Evolutionary conservation across 2,797 vertebrate genomes (phyloP).

Genomic region (Tenualosa ilisha): DNA sequence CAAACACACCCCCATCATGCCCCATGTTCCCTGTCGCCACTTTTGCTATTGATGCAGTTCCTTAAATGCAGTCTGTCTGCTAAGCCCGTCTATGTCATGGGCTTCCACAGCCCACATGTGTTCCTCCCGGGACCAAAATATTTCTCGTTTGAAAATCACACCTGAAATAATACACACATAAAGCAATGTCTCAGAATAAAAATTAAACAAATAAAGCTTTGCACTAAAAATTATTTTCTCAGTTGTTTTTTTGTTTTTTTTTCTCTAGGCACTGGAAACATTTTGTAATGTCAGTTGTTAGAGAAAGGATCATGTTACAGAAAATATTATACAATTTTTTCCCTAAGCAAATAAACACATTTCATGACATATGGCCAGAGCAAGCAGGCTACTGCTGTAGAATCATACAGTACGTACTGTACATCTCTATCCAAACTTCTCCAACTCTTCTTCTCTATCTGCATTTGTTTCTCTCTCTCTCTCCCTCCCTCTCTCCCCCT

Average conservation of each 20-base stretch:
- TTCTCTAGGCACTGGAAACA: too few species aligned
- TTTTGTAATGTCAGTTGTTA: too few species aligned
- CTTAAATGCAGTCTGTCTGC: not conserved
- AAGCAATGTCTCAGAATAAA: too few species aligned
- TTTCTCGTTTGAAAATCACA: not conserved
- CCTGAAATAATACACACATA: not conserved
- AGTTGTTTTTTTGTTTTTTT: too few species aligned
- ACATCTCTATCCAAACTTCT: constrained; percentile 4
- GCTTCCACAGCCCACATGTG: not conserved
- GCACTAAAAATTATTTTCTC: too few species aligned
- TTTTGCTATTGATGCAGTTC: not conserved
- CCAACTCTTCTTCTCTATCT: not conserved
- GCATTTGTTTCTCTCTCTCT: not conserved
- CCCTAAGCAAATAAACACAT: too few species aligned
- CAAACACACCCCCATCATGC: constrained; percentile 28
- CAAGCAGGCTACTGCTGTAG: not conserved
- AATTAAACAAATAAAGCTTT: too few species aligned
- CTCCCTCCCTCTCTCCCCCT: not conserved
- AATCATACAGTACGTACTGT: not conserved
- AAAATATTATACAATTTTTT: too few species aligned
- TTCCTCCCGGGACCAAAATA: not conserved
- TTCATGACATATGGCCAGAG: not conserved
- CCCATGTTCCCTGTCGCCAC: not conserved
- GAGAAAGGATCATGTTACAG: too few species aligned
- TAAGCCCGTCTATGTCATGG: not conserved